Evolutionary conservation across 2,113 vertebrate genomes (phyloP).

Genomic region (Ibidorhyncha struthersii): DNA sequence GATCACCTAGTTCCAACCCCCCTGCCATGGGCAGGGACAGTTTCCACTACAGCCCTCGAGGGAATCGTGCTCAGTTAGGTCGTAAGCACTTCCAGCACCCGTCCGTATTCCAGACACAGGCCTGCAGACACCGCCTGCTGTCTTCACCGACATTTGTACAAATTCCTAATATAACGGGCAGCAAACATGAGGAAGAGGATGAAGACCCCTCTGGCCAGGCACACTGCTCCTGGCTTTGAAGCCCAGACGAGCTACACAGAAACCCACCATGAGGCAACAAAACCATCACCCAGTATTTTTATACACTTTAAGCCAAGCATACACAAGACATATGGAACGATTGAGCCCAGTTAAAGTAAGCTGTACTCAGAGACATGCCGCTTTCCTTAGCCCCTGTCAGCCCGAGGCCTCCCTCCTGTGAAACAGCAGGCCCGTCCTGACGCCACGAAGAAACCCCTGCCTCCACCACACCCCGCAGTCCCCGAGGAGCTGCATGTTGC

Average conservation of each 20-base stretch:
- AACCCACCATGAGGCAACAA: neutral
- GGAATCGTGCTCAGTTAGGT: neutral
- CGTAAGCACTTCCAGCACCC: neutral
- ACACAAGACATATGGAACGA: fast-evolving
- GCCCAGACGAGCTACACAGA: neutral
- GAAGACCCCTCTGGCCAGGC: neutral
- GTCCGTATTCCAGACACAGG: fast-evolving
- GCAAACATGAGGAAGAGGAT: fast-evolving
- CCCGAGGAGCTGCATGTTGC: fast-evolving
- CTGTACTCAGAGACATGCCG: fast-evolving
- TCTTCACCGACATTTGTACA: neutral
- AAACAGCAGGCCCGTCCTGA: neutral
- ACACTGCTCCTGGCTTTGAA: neutral
- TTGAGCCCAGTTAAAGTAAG: fast-evolving
- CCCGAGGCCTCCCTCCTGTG: neutral
- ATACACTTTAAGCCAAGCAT: neutral
- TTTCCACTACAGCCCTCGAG: neutral
- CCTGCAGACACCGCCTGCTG: neutral
- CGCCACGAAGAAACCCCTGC: neutral
- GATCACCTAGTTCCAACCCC: no score
- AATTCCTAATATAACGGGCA: neutral
- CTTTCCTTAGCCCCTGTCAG: neutral
- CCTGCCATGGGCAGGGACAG: no score
- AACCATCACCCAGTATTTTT: neutral
- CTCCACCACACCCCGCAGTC: neutral